phyloP scores from a whole-genome alignment of 2,888 invertebrate genomes.

The Nymphalis c-album region DNA sequence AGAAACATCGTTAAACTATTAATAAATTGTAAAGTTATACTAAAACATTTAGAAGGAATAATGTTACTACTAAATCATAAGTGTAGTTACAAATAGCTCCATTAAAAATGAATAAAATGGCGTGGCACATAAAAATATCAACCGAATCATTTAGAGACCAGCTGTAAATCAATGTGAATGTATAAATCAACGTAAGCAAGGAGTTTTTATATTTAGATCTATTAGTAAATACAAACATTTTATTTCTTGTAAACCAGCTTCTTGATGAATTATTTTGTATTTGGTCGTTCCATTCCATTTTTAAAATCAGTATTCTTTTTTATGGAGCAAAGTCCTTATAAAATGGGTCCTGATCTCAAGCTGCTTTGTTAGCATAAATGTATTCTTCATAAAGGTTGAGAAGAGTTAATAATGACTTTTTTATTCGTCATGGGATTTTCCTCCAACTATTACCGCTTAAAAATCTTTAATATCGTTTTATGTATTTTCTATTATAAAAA shows the following conservation, averaged over 20 bases:
- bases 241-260: not conserved
- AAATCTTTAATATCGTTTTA: too few species aligned
- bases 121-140: constrained; percentile 57
- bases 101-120: constrained; percentile 40
- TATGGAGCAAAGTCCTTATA: too few species aligned
- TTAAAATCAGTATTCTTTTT: too few species aligned
- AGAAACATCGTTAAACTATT: constrained; percentile 7
- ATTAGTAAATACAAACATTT: constrained; percentile 8
- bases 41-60: constrained; percentile 15
- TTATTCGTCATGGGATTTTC: too few species aligned
- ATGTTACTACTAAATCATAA: constrained; percentile 31
- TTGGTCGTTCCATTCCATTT: too few species aligned
- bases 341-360: too few species aligned
- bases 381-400: too few species aligned
- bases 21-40: constrained; percentile 19
- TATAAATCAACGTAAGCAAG: constrained; percentile 48
- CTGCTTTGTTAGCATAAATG: too few species aligned
- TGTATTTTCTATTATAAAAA: too few species aligned
- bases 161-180: constrained; percentile 51
- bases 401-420: too few species aligned
- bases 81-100: constrained; percentile 34
- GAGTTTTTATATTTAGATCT: constrained; percentile 17
- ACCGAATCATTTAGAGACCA: constrained; percentile 47
- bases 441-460: too few species aligned
- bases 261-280: too few species aligned